These are phyloP conservation scores for Halocynthia aurantium DNA, from an alignment of 23 tunicate species.

Conservation along the genomic window DNA sequence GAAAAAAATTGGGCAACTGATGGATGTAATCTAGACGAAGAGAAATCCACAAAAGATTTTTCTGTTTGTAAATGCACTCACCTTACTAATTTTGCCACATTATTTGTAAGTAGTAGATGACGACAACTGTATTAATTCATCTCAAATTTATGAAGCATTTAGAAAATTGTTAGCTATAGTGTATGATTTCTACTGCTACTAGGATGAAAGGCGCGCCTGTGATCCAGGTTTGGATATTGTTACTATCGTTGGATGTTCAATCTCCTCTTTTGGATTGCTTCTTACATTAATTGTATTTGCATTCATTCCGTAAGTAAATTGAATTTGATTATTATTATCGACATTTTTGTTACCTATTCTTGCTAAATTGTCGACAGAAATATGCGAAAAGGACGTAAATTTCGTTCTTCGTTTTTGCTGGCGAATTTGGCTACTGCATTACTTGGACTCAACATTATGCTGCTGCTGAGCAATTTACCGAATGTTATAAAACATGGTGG, in stretches of 20 bases:
- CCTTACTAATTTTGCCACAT: slow-evolving; percentile 35
- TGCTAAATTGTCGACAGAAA: not conserved
- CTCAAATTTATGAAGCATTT: not conserved
- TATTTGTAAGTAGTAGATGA: not conserved
- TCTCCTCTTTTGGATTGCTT: slow-evolving; percentile 2
- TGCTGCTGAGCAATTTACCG: slow-evolving; percentile 11
- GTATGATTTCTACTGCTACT: not conserved
- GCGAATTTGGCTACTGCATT: slow-evolving; percentile 6
- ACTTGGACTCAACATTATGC: not conserved
- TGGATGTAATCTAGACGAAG: not conserved
- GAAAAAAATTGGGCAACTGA: slow-evolving; percentile 12
- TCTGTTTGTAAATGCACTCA: slow-evolving; percentile 14
- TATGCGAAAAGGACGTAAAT: not conserved
- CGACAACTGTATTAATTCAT: not conserved
- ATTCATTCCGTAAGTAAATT: slow-evolving; percentile 4
- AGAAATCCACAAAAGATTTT: not conserved
- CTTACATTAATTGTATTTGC: slow-evolving; percentile 6
- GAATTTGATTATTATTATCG: not conserved
- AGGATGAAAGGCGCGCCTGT: not conserved
- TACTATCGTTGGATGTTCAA: slow-evolving; percentile 19
- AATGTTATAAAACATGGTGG: not conserved
- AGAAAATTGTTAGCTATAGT: not conserved
- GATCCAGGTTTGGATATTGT: not conserved
- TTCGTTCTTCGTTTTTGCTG: slow-evolving; percentile 13
- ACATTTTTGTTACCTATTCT: not conserved